A percentile compares a stretch with the other conserved stretches of the same genome.
Conservation (phyloP, 2,888 invertebrate species). For the Noctua janthe region DNA sequence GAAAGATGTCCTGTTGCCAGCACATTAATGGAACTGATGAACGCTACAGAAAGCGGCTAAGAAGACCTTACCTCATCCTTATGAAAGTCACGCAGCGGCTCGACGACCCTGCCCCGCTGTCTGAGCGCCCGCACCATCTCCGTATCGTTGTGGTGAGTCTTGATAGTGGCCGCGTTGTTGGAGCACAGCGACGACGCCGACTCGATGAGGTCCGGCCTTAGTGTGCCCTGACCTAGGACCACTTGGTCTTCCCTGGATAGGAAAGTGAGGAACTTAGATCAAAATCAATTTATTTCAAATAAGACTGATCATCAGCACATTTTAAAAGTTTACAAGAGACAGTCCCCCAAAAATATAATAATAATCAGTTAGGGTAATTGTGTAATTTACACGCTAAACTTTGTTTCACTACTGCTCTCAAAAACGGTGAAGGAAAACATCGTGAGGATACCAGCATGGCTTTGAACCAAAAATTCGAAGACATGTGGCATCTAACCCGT, state of each 20-base stretch:
- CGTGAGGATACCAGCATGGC: not conserved
- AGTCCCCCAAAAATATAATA: not conserved
- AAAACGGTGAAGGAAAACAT: no score
- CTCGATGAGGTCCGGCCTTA: conserved; percentile 99
- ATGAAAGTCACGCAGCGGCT: conserved; percentile 99
- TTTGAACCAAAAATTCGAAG: no score
- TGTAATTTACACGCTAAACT: not conserved
- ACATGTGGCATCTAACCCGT: no score
- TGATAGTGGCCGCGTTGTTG: conserved; percentile 98
- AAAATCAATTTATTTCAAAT: not conserved
- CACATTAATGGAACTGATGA: not conserved
- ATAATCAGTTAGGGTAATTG: not conserved
- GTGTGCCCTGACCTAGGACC: conserved; percentile 97
- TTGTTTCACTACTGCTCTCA: no score
- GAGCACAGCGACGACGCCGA: conserved; percentile 97
- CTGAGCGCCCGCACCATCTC: conserved; percentile 95
- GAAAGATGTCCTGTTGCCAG: no score
- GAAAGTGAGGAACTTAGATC: not conserved
- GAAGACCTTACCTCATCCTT: conserved; percentile 95
- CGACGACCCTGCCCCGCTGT: conserved; percentile 96
- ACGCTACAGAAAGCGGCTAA: not conserved
- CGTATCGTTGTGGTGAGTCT: conserved; percentile 99
- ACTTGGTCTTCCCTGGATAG: conserved; percentile 95
- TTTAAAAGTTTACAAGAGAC: not conserved
- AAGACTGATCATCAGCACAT: not conserved